These are phyloP conservation scores for Gymnocephalus cernua DNA, from an alignment of 2,113 vertebrate genomes.

Conservation along the genomic window DNA sequence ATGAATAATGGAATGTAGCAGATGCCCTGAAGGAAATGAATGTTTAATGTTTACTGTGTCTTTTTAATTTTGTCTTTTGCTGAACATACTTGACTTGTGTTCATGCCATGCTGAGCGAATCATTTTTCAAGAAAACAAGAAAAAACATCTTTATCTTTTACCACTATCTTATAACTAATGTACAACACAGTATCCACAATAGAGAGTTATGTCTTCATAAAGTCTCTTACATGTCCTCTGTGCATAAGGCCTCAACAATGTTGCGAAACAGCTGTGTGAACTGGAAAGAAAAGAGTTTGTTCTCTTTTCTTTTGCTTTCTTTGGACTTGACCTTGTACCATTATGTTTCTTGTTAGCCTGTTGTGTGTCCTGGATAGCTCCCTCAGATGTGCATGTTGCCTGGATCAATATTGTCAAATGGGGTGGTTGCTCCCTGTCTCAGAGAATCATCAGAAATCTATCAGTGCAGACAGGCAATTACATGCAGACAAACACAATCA, in stretches of 20 bases:
- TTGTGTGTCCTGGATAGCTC: constrained; percentile 7
- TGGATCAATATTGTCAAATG: constrained; percentile 32
- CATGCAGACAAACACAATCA: neutral
- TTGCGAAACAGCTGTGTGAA: neutral
- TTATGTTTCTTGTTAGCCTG: constrained; percentile 28
- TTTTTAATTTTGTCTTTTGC: constrained; percentile 65
- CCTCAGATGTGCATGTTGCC: constrained; percentile 23
- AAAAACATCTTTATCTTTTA: constrained; percentile 22
- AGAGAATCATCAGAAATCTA: constrained; percentile 17
- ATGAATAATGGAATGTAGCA: constrained; percentile 74
- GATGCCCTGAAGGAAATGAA: constrained; percentile 70
- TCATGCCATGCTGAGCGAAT: constrained; percentile 36
- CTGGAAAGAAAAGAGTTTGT: neutral
- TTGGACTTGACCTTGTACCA: constrained; percentile 1
- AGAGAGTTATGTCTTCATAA: neutral
- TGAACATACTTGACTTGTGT: constrained; percentile 51
- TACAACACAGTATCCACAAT: neutral
- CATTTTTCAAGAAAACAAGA: constrained; percentile 6
- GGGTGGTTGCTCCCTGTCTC: constrained; percentile 6
- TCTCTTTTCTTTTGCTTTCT: neutral
- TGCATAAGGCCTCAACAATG: neutral
- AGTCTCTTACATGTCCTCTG: neutral
- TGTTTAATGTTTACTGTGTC: constrained; percentile 76
- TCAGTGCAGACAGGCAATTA: neutral
- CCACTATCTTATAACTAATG: constrained; percentile 8